Base-by-base conservation (phyloP, 2,888 invertebrate species). In the Xanthorhoe spadicearia region DNA sequence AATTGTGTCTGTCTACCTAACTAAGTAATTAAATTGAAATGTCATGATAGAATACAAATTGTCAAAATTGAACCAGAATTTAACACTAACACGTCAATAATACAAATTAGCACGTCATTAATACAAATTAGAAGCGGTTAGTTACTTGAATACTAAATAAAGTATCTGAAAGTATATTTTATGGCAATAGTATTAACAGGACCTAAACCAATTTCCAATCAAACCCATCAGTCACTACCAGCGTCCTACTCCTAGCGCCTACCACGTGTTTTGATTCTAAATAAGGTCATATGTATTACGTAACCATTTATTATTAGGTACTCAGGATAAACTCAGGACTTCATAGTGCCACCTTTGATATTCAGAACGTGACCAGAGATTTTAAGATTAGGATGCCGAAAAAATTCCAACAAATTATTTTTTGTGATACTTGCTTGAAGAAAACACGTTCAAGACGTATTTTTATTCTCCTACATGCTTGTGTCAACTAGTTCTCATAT, bases 331-430 rank as follows among this genome's bases (percentile, higher is more conserved):
- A 56, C 48, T 59, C 49, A 64, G 70, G 59, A 68, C 66, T 62
- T 60, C 62, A 57, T 58, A 67, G 18, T 46, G 35, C 49, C 46
- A 58, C 49, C 46, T 62, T 61, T 48, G 49, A 17, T 55, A 73
- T 64, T 67, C 60, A 59, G 54, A 72, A 73, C 73, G 72, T 74
- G 74, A 74, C 73, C 66, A 46, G 72, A 65, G 66, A 66, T 71
- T 69, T 63, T 18, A n/a, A 66, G 66, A 69, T 74, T 63, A 57
- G 62, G 53, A 59, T 59, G 61, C 38, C 53, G 52, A 64, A 68
- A 68, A 68, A 68, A 62, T 28, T 52, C 60, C 53, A 46, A 57
- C 43, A 62, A 38, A 59, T 64, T 28, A 13, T 48, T 63, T 62
- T 63, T 60, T 55, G 51, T 64, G 5, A 48, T 52, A 60, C 60